Evolutionary conservation across 2,113 vertebrate species (phyloP), one percentile per base, ranked within the genome.

Genomic region (Xerus inauris): DNA sequence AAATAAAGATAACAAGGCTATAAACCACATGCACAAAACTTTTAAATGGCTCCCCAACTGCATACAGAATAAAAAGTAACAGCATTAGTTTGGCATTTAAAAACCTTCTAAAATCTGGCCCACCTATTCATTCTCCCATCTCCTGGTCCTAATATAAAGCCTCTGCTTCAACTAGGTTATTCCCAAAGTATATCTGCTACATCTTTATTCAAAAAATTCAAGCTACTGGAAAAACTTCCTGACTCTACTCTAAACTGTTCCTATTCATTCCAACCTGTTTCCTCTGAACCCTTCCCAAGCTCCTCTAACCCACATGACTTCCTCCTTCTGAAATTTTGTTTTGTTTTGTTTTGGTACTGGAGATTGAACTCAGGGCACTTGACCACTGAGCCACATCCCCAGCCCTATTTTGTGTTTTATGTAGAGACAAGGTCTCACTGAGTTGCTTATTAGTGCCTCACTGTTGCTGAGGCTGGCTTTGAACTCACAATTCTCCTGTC

Each of bases 321-420:
- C 54, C 80, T 59, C 69, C 42, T 57, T 86, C 35, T 86, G 59
- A 86, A 62, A 96, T 24, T 94, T 95, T n/a, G n/a, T n/a, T n/a
- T n/a, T n/a, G n/a, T n/a, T n/a, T n/a, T n/a, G n/a, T n/a, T n/a
- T n/a, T n/a, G n/a, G n/a, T n/a, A n/a, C n/a, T n/a, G n/a, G n/a
- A n/a, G n/a, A n/a, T n/a, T n/a, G n/a, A n/a, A n/a, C n/a, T n/a
- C n/a, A n/a, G n/a, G n/a, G n/a, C n/a, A n/a, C n/a, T n/a, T n/a
- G n/a, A n/a, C n/a, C n/a, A n/a, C n/a, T n/a, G n/a, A n/a, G n/a
- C n/a, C n/a, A n/a, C n/a, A n/a, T n/a, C n/a, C n/a, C n/a, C n/a
- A n/a, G n/a, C n/a, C n/a, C n/a, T n/a, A n/a, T n/a, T n/a, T n/a
- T n/a, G n/a, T n/a, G n/a, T n/a, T n/a, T n/a, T n/a, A n/a, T n/a